Percentiles rank a stretch among this genome's conserved stretches.
These are phyloP conservation scores for Heliconius hermathena DNA, from an alignment of 1,140 invertebrate species.

Conservation along the genomic window DNA sequence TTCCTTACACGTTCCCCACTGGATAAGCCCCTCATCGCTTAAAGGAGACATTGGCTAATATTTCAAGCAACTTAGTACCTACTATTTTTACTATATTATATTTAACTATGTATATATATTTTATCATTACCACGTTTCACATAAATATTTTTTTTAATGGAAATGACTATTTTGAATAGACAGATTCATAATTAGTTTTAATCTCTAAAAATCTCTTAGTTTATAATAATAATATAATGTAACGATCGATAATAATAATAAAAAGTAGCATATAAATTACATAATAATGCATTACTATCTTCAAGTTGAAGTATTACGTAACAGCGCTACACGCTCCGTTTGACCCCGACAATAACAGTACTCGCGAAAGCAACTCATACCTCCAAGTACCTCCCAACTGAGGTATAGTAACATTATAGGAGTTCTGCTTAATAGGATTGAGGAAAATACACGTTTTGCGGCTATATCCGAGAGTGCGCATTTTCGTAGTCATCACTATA, in stretches of 20 bases:
- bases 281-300: constrained; percentile 37
- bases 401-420: constrained; percentile 20
- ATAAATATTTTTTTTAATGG: not conserved
- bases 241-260: constrained; percentile 1
- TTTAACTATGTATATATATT: not conserved
- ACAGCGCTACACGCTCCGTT: constrained; percentile 30
- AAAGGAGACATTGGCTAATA: constrained; percentile 11
- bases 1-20: constrained; percentile 30
- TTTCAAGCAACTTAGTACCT: not conserved
- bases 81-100: not conserved
- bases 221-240: not conserved
- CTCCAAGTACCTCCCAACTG: constrained; percentile 23
- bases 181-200: not conserved
- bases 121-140: not conserved
- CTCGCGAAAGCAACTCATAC: constrained; percentile 27
- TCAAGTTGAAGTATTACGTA: constrained; percentile 33
- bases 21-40: constrained; percentile 21
- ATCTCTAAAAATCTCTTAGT: not conserved
- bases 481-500: not conserved
- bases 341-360: constrained; percentile 36
- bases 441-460: constrained; percentile 28
- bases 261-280: constrained; percentile 30
- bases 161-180: not conserved
- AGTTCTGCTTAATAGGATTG: constrained; percentile 28
- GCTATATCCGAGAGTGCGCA: not conserved